Conservation (phyloP, 2,113 vertebrate genomes). For the Mesembrinibis cayennensis region DNA sequence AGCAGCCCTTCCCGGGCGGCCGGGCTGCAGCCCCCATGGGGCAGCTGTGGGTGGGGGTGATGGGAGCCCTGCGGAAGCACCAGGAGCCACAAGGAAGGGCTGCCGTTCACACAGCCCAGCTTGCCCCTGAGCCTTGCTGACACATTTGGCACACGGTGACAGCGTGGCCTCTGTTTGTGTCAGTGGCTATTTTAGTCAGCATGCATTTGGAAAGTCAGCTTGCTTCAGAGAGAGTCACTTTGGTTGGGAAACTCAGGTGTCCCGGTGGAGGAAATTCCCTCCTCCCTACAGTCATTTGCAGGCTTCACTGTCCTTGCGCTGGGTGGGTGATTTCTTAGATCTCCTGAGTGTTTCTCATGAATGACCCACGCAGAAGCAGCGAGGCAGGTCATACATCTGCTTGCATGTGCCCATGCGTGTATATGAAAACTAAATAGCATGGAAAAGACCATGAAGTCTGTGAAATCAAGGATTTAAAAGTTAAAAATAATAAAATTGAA, state of each 20-base stretch:
- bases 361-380: background rate
- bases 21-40: background rate
- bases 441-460: background rate
- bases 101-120: background rate
- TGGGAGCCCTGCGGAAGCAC: background rate
- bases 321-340: background rate
- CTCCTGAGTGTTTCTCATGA: background rate
- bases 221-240: background rate
- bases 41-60: background rate
- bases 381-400: accelerated
- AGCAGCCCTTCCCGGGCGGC: background rate
- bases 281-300: background rate
- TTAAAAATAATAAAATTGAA: background rate
- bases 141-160: background rate
- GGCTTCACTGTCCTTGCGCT: accelerated
- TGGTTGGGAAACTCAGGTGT: background rate
- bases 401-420: accelerated
- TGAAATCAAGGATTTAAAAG: background rate
- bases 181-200: background rate
- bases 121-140: background rate
- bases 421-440: background rate
- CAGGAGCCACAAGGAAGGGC: background rate
- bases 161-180: background rate
- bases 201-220: background rate
- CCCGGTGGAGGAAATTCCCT: background rate